Conservation (phyloP, 2,888 invertebrate genomes). For the Bibio marci region DNA sequence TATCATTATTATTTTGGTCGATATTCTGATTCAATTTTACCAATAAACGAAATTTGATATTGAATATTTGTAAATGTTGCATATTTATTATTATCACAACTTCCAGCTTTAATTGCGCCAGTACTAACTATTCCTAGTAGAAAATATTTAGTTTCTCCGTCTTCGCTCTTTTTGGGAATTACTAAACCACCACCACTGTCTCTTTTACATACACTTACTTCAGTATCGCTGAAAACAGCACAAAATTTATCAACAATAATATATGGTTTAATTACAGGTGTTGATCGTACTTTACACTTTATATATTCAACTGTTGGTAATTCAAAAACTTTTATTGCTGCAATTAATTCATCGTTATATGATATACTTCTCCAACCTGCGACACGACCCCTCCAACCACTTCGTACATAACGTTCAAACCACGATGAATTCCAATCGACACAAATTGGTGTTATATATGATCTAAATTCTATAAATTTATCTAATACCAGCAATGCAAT, state of each 20-base stretch:
- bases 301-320: constrained; percentile 11
- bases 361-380: constrained; percentile 11
- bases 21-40: too few relatives aligned
- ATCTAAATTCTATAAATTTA: constrained; percentile 16
- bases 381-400: constrained; percentile 8
- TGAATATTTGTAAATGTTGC: constrained; percentile 12
- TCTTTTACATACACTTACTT: constrained; percentile 4
- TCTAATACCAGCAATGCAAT: constrained; percentile 21
- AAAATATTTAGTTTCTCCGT: constrained; percentile 8
- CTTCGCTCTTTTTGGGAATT: constrained; percentile 4
- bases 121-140: constrained; percentile 17
- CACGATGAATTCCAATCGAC: constrained; percentile 14
- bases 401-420: constrained; percentile 5
- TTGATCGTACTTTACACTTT: constrained; percentile 11
- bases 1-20: too few relatives aligned
- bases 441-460: constrained; percentile 24
- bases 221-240: constrained; percentile 13
- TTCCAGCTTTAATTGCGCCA: constrained; percentile 9
- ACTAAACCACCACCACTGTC: constrained; percentile 18
- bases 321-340: constrained; percentile 10
- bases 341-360: constrained; percentile 7
- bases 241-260: constrained; percentile 22
- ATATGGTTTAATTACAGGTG: constrained; percentile 8
- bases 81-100: constrained; percentile 9
- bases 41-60: constrained; percentile 3